A percentile compares a stretch with the other conserved stretches of the same genome.
Evolutionary conservation across 2,113 vertebrate species (phyloP).

Genomic region (Myotis lucifugus): DNA sequence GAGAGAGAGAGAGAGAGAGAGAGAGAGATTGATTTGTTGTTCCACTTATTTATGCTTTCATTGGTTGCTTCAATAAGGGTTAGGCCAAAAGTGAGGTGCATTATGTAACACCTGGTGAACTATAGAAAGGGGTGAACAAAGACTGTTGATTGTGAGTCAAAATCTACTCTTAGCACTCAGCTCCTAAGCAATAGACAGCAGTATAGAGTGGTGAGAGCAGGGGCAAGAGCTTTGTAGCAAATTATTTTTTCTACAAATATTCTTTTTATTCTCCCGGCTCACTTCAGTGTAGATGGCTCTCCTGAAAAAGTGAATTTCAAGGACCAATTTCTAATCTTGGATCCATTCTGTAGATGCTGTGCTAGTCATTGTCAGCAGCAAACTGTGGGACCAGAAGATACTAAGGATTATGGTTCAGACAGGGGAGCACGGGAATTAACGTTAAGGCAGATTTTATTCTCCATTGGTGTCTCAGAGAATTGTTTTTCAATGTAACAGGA

Average conservation of each 20-base stretch:
- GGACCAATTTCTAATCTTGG: not conserved
- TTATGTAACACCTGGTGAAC: not conserved
- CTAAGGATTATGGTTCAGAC: not conserved
- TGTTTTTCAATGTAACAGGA: not conserved
- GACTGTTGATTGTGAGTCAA: not conserved
- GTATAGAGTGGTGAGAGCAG: not conserved
- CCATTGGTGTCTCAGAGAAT: not conserved
- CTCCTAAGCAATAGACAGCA: not conserved
- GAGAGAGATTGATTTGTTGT: not conserved
- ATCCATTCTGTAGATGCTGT: not conserved
- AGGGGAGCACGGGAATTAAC: not conserved
- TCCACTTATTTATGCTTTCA: not conserved
- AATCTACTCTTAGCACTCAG: not conserved
- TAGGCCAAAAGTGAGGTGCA: not conserved
- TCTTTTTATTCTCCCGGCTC: not conserved
- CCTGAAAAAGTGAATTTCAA: not conserved
- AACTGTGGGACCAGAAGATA: not conserved
- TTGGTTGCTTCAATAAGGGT: not conserved
- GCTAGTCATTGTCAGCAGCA: not conserved
- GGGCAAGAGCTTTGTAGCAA: not conserved
- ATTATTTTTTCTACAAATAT: not conserved
- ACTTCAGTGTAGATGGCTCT: not conserved
- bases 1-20: not conserved
- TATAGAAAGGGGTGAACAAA: not conserved
- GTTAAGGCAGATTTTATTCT: not conserved